phyloP scores from a whole-genome alignment of 92 coral and sea anemone species.

The Phymanthus crucifer region DNA sequence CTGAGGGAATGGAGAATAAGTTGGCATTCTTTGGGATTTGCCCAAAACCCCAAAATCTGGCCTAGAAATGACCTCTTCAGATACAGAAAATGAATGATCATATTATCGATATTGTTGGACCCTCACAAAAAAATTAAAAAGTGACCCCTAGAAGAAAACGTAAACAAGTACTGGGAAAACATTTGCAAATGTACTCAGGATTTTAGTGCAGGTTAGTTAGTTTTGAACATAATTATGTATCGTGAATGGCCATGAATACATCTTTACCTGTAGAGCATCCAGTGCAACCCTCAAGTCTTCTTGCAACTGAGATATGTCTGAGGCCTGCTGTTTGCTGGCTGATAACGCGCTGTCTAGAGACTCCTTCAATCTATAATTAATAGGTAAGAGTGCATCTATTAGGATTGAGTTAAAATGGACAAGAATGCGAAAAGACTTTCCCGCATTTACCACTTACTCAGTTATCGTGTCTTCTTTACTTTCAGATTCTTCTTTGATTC shows the following conservation, averaged over 20 bases:
- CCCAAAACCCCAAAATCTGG: no score
- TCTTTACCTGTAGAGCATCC: slow-evolving; percentile 61
- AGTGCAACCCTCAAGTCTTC: slow-evolving; percentile 65
- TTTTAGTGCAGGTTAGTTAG: no score
- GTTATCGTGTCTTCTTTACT: slow-evolving; percentile 72
- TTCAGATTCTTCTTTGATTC: slow-evolving; percentile 66
- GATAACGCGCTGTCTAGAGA: slow-evolving; percentile 66
- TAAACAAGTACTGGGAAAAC: no score
- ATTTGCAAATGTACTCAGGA: no score
- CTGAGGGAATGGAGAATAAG: no score
- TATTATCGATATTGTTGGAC: no score
- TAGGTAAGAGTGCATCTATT: not conserved
- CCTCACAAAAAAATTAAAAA: no score
- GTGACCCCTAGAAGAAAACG: no score
- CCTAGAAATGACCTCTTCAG: no score
- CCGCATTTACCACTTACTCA: slow-evolving; percentile 48
- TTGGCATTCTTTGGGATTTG: no score
- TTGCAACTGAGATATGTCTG: slow-evolving; percentile 72
- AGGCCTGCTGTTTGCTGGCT: slow-evolving; percentile 62
- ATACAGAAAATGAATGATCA: no score
- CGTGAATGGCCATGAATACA: not conserved
- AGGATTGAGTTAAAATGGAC: not conserved
- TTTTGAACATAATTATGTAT: not conserved
- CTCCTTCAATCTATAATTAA: slow-evolving; percentile 39
- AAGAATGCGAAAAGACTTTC: not conserved